A percentile compares a stretch with the other conserved stretches of the same genome.
Conservation (phyloP, 2,888 invertebrate genomes). For the Meta bourneti region DNA sequence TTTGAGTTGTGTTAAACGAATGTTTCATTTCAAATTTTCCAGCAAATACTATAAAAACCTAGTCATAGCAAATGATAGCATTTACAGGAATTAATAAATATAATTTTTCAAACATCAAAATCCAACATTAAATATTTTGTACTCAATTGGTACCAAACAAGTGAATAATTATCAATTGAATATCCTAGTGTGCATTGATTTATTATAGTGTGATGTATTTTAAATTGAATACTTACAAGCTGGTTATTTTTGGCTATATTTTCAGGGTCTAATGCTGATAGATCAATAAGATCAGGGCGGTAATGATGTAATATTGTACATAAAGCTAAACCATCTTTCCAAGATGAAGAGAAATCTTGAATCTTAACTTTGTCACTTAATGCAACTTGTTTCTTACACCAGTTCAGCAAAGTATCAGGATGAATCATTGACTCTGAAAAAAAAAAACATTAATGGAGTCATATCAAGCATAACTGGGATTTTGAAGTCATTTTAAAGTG, state of each 20-base stretch:
- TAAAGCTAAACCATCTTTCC: slow-evolving; percentile 86
- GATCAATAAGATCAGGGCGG: slow-evolving; percentile 93
- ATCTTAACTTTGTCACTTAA: slow-evolving; percentile 84
- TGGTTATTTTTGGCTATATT: slow-evolving; percentile 88
- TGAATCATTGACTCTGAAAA: slow-evolving; percentile 83
- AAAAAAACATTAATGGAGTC: not conserved
- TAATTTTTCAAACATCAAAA: no score
- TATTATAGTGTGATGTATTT: no score
- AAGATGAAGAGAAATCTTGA: slow-evolving; percentile 86
- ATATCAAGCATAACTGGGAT: not conserved
- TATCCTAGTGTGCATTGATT: no score
- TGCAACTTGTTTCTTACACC: slow-evolving; percentile 88
- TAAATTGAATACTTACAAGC: slow-evolving; percentile 80
- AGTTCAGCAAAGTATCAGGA: slow-evolving; percentile 88
- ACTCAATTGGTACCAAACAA: no score
- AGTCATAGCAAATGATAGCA: no score
- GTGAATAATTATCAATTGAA: no score
- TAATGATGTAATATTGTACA: slow-evolving; percentile 91
- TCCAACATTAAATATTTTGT: no score
- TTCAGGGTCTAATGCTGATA: slow-evolving; percentile 85
- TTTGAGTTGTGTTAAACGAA: no score
- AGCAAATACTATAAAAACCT: no score
- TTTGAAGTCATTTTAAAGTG: not conserved
- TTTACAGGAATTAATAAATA: no score
- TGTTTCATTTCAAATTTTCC: no score